phyloP scores from a whole-genome alignment of 2,113 vertebrate species.

The Callocephalon fimbriatum region DNA sequence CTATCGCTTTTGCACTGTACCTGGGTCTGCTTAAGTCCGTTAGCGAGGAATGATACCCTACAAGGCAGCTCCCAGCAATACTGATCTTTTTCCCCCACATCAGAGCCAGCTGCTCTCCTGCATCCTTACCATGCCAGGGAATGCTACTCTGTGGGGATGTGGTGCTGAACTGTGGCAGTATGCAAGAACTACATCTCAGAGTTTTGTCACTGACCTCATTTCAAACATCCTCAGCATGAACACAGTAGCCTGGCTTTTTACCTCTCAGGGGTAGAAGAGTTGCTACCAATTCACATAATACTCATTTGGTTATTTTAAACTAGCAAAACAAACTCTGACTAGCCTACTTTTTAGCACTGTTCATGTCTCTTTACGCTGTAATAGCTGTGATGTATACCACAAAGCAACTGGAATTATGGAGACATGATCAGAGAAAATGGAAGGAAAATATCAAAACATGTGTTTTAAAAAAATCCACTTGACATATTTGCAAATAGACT shows the following conservation, averaged over 20 bases:
- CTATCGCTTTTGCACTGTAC: background rate
- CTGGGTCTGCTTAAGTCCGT: background rate
- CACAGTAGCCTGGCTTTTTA: background rate
- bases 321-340: background rate
- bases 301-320: background rate
- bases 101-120: background rate
- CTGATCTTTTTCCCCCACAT: background rate
- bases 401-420: slow-evolving; percentile 54
- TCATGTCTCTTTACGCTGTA: slow-evolving; percentile 16
- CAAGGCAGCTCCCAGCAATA: background rate
- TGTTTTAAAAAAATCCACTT: background rate
- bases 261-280: background rate
- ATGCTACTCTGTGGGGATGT: rapidly evolving
- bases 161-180: background rate
- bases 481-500: slow-evolving; percentile 52
- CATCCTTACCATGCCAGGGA: rapidly evolving
- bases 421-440: background rate
- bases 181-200: background rate
- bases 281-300: background rate
- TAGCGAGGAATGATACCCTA: background rate
- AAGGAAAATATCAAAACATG: slow-evolving; percentile 11
- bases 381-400: slow-evolving; percentile 15
- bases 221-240: background rate
- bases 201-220: background rate
- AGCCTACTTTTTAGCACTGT: slow-evolving; percentile 4